Percentiles rank a stretch among this genome's conserved stretches.
Conservation (phyloP, 2,888 invertebrate species). For the Bruchidius siliquastri region DNA sequence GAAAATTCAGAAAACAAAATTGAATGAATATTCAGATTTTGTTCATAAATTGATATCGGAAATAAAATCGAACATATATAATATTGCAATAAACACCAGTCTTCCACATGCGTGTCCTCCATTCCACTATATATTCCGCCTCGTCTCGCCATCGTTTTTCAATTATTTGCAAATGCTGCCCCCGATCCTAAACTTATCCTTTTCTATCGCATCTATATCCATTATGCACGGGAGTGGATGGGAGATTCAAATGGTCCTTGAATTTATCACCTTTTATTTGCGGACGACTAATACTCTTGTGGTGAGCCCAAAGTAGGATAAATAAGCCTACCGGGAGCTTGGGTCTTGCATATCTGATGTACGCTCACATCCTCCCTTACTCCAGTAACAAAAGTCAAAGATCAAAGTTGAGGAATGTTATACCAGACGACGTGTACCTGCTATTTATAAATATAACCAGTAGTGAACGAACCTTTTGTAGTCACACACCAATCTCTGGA, state of each 20-base stretch:
- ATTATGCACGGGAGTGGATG: not conserved
- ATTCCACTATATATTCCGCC: not conserved
- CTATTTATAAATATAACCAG: too few species aligned
- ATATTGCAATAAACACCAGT: not conserved
- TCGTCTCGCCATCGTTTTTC: not conserved
- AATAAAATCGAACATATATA: not conserved
- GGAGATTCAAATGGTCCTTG: not conserved
- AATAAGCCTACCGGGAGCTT: not conserved
- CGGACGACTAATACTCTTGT: not conserved
- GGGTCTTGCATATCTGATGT: not conserved
- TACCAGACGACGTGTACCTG: too few species aligned
- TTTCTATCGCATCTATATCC: not conserved
- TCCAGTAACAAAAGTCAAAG: not conserved
- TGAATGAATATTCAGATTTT: too few species aligned
- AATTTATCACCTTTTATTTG: not conserved
- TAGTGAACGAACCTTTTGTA: too few species aligned
- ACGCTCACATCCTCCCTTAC: not conserved
- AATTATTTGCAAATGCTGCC: not conserved
- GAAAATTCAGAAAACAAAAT: too few species aligned
- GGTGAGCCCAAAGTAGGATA: not conserved
- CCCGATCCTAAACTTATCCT: not conserved
- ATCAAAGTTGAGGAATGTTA: too few species aligned
- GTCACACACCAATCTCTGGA: too few species aligned
- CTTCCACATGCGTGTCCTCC: not conserved
- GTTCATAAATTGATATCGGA: too few species aligned